phyloP scores from a whole-genome alignment of 2,888 invertebrate genomes.

The Altica lythri region DNA sequence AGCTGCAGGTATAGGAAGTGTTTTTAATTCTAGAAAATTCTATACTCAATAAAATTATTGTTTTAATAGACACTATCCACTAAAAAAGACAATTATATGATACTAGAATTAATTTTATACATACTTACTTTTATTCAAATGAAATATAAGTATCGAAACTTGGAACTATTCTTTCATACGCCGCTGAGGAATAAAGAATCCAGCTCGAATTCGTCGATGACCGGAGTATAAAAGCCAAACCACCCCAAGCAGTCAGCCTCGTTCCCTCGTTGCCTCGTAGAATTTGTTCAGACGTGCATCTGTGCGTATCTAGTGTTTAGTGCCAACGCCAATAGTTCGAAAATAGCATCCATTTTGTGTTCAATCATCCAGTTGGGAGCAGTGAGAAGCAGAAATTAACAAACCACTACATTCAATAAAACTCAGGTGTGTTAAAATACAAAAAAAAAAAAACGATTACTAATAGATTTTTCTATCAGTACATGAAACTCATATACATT shows the following conservation, averaged over 20 bases:
- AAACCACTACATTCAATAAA: constrained; percentile 15
- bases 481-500: too few relatives aligned
- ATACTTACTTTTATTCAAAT: too few relatives aligned
- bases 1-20: too few relatives aligned
- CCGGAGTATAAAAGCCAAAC: constrained; percentile 43
- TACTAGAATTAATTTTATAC: too few relatives aligned
- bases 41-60: too few relatives aligned
- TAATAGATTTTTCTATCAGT: too few relatives aligned
- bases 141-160: constrained; percentile 4
- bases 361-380: too few relatives aligned
- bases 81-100: too few relatives aligned
- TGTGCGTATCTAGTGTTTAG: constrained; percentile 27
- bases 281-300: constrained; percentile 8
- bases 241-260: constrained; percentile 26
- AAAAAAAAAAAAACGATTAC: too few relatives aligned
- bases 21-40: too few relatives aligned
- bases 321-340: constrained; percentile 14
- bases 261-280: too few relatives aligned
- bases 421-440: constrained; percentile 45
- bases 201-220: constrained; percentile 14
- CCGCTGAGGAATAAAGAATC: constrained; percentile 46
- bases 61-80: too few relatives aligned
- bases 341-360: neutral
- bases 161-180: constrained; percentile 43
- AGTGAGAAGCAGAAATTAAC: constrained; percentile 8